Base-by-base conservation (phyloP, 1,140 invertebrate species). In the Lineus longissimus region DNA sequence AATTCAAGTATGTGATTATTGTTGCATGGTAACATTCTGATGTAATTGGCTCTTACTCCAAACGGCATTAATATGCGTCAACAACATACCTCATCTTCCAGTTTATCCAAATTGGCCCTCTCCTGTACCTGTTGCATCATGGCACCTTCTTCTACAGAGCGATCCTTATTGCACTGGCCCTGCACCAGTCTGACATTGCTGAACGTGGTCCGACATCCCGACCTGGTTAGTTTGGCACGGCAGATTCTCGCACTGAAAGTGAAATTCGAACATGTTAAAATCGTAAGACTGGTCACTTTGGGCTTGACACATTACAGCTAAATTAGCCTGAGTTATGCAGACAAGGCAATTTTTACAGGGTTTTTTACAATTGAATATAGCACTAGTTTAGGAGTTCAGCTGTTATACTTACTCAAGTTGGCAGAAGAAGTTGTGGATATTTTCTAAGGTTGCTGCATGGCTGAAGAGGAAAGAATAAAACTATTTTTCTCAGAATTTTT, bases 371-470 rank as follows among this genome's bases (percentile, higher is more conserved):
- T n/a, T n/a, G n/a, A n/a, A n/a, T n/a, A n/a, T n/a, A n/a, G n/a
- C n/a, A n/a, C n/a, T n/a, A n/a, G n/a, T n/a, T n/a, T n/a, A n/a
- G n/a, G n/a, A n/a, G n/a, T n/a, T n/a, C n/a, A n/a, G n/a, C n/a
- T n/a, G n/a, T n/a, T n/a, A 40, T 47, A 71, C 70, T 71, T 62
- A 71, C 71, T 73, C 71, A 27, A 73, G 62, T 45, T 73, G 65
- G 43, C 64, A 68, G 57, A 73, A 73, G 59, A 67, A 72, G 29
- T 57, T 43, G 33, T 72, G 66, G 15, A 72, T 68, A 43, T 68
- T 70, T 54, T 61, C 64, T 17, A 67, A 29, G 43, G 61, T 47
- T 25, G 58, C 57, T 2, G 68, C 66, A 64, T 70, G 68, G 29
- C 70, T 72, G 64, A 30, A 62, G 65, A 19, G 43, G 29, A 67